Base-by-base conservation (phyloP, 2,113 vertebrate species). In the Scytalopus superciliaris region DNA sequence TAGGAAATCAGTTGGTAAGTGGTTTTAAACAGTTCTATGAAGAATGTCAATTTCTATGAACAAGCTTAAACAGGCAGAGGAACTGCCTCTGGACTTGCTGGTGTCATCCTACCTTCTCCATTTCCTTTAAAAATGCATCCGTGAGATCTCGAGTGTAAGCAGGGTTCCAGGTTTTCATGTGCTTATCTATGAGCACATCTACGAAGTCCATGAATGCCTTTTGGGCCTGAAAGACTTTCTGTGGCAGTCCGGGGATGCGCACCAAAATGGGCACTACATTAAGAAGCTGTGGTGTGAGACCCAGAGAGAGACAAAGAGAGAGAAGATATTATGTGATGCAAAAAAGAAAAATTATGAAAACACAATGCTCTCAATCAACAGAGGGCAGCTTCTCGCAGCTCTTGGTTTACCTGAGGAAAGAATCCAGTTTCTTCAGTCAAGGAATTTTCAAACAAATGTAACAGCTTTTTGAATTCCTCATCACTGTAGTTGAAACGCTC, bases 51-150 rank as follows among this genome's bases (percentile, higher is more conserved):
- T n/a, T 94, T 90, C 45, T 69, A 9, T 66, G 12, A 75, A 50
- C 42, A 83, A 69, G 14, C 25, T 86, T 69, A 50, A 90, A 39
- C 10, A 83, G 37, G 28, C 21, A 42, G 45, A 89, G 35, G 45
- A 93, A 76, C 28, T 75, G 22, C 10, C 27, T 14, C 33, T 22
- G 39, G 33, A 63, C 52, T 44, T 84, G 49, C n/a, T 52, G 39
- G 11, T 14, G 27, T 42, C 19, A 79, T 10, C 73, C 59, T 93
- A 98, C 98, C 97, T 98, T 98, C 73, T 98, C 52, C 49, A 98
- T 86, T 87, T 98, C 96, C 2, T 92, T 91, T 63, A 98, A 87
- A 95, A 97, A 98, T 0, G 63, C 89, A 5, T 98, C 98, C 0
- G 89, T 98, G 87, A 98, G 66, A 50, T 98, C 96, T 78, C 95